A percentile compares a stretch with the other conserved stretches of the same genome.
Conservation (phyloP, 2,888 invertebrate species). For the Alviniconcha strummeri region DNA sequence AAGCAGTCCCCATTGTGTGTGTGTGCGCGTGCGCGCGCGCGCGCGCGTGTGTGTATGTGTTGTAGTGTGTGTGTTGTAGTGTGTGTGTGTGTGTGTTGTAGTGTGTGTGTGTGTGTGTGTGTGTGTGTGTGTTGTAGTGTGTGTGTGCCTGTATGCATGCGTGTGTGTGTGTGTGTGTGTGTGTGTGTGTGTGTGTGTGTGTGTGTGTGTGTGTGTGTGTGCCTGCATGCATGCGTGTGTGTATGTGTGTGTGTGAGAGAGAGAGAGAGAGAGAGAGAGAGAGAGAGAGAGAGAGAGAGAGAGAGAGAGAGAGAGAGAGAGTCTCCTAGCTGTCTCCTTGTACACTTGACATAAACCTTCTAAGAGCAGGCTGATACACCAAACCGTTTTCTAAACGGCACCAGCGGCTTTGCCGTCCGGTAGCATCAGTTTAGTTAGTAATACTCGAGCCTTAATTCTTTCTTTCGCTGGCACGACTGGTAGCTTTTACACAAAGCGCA, state of each 20-base stretch:
- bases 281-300: too few species aligned
- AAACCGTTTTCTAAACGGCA: too few species aligned
- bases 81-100: background rate
- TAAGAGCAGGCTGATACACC: too few species aligned
- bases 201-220: background rate
- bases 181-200: background rate
- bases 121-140: constrained; percentile 1
- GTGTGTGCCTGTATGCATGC: background rate
- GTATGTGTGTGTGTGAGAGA: background rate
- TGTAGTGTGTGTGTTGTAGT: background rate
- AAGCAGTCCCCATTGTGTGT: background rate
- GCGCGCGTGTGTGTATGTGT: background rate
- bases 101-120: constrained; percentile 11
- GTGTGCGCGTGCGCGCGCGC: background rate
- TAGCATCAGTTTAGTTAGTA: too few species aligned
- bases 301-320: too few species aligned
- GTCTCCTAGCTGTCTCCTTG: too few species aligned
- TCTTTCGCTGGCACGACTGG: too few species aligned
- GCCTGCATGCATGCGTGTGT: background rate
- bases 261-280: too few species aligned
- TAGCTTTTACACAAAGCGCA: too few species aligned
- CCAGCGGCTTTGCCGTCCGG: too few species aligned
- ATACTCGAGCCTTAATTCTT: too few species aligned
- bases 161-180: background rate
- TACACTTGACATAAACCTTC: too few species aligned